phyloP scores from a whole-genome alignment of 2,113 vertebrate genomes.

The Sinocyclocheilus anophthalmus region DNA sequence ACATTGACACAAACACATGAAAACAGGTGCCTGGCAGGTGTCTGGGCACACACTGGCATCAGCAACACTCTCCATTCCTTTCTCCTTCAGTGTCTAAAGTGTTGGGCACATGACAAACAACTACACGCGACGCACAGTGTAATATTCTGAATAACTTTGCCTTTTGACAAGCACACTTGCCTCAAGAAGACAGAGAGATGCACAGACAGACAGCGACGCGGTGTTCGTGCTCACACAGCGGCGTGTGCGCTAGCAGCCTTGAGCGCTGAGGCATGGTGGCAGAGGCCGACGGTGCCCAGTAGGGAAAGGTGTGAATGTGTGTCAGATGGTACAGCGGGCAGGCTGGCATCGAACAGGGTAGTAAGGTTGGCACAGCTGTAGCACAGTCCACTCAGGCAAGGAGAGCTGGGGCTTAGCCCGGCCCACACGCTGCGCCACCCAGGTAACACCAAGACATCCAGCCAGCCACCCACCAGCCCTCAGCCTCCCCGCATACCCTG shows the following conservation, averaged over 20 bases:
- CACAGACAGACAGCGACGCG: slow-evolving; percentile 11
- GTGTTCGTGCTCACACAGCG: slow-evolving; percentile 42
- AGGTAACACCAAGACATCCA: slow-evolving; percentile 58
- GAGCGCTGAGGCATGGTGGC: slow-evolving; percentile 49
- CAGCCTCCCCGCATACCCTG: slow-evolving; percentile 31
- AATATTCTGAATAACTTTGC: slow-evolving; percentile 18
- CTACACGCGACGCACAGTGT: slow-evolving; percentile 7
- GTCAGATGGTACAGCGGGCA: slow-evolving; percentile 89
- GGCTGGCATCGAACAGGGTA: slow-evolving; percentile 78
- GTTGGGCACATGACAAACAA: slow-evolving; percentile 40
- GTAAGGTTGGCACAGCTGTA: slow-evolving; percentile 61
- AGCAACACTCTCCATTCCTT: slow-evolving; percentile 52
- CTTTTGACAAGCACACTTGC: slow-evolving; percentile 22
- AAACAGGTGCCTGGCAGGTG: slow-evolving; percentile 37
- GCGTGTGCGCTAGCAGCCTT: slow-evolving; percentile 45
- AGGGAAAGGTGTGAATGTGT: slow-evolving; percentile 91
- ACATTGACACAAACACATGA: slow-evolving; percentile 45
- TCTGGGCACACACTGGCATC: slow-evolving; percentile 46
- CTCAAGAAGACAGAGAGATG: slow-evolving; percentile 15
- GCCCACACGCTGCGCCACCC: slow-evolving; percentile 52
- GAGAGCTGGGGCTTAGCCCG: slow-evolving; percentile 48
- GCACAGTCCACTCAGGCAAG: slow-evolving; percentile 42
- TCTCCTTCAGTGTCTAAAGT: slow-evolving; percentile 53
- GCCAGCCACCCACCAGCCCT: slow-evolving; percentile 50
- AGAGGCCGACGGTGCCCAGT: slow-evolving; percentile 55